These are phyloP conservation scores for Dryobates pubescens DNA, from an alignment of 2,797 vertebrate genomes.

Conservation along the genomic window DNA sequence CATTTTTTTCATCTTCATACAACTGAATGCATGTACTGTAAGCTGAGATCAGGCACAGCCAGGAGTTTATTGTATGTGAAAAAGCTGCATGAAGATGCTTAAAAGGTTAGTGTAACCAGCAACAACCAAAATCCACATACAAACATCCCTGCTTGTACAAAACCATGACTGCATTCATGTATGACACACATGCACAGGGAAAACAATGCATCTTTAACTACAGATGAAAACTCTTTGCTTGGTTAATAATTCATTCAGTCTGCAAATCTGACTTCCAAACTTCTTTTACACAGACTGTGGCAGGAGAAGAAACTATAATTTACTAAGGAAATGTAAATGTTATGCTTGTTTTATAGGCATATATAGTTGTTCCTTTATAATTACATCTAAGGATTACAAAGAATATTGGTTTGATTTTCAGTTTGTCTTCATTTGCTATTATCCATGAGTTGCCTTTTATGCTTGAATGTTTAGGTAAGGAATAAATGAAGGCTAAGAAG, in stretches of 20 bases:
- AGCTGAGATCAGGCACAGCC: background rate
- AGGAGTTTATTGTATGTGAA: background rate
- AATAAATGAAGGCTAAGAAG: background rate
- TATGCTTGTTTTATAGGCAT: background rate
- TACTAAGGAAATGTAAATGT: background rate
- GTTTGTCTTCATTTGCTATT: background rate
- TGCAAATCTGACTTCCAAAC: background rate
- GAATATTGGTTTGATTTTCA: background rate
- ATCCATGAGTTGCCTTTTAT: background rate
- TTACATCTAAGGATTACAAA: background rate
- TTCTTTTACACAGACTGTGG: background rate
- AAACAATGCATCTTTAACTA: background rate
- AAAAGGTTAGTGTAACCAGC: background rate
- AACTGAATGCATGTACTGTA: conserved; percentile 2
- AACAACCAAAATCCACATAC: background rate
- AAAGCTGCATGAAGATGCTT: background rate
- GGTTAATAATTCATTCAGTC: background rate
- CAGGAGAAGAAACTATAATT: background rate
- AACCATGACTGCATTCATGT: rapidly evolving
- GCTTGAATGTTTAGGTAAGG: background rate
- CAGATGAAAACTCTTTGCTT: background rate
- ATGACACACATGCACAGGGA: background rate
- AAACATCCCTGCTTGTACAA: background rate
- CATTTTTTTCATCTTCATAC: background rate
- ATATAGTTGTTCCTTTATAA: background rate